These are phyloP conservation scores for Sarotherodon lohbergeri DNA, from an alignment of 2,113 vertebrate species.

Conservation along the genomic window DNA sequence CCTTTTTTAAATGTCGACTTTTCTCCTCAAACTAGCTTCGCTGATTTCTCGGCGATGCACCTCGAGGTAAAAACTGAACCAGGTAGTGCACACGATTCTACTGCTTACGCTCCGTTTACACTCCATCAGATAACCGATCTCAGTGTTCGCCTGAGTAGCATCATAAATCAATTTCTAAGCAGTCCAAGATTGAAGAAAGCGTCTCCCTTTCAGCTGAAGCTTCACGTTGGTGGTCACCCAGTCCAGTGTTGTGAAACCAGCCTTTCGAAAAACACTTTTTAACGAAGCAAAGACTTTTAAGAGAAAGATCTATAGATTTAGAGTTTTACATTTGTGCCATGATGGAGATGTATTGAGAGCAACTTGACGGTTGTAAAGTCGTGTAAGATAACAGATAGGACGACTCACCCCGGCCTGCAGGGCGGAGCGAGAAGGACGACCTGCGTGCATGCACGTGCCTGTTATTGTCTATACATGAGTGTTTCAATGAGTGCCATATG, in stretches of 20 bases:
- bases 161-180: background rate
- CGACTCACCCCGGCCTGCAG: background rate
- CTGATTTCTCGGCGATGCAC: background rate
- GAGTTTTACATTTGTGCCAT: conserved; percentile 54
- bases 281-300: background rate
- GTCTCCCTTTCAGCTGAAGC: background rate
- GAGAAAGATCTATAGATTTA: conserved; percentile 28
- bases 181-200: background rate
- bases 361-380: conserved; percentile 28
- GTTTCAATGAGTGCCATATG: conserved; percentile 56
- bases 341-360: conserved; percentile 26
- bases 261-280: conserved; percentile 20
- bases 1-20: background rate
- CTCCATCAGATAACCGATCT: background rate
- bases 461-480: background rate
- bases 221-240: background rate
- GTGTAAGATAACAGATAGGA: conserved; percentile 10
- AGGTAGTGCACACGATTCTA: background rate
- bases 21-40: background rate
- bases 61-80: background rate
- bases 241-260: conserved; percentile 36
- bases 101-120: background rate
- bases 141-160: background rate
- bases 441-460: background rate
- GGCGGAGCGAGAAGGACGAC: background rate